Conservation (phyloP, 2,797 vertebrate genomes). For the Lithobates pipiens region DNA sequence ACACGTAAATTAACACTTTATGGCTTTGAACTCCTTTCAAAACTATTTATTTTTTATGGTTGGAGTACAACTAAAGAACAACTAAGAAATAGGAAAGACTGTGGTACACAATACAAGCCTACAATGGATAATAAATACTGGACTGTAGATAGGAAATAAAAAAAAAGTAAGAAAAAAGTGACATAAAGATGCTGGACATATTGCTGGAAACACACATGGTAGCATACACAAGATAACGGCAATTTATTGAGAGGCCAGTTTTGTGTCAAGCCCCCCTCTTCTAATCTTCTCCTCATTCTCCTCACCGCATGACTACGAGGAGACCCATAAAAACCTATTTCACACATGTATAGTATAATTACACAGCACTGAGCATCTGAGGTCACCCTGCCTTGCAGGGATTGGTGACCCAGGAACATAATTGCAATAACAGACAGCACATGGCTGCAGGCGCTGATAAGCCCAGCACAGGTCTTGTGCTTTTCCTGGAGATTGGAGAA, state of each 20-base stretch:
- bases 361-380: slow-evolving; percentile 9
- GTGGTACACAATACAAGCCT: not conserved
- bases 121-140: not conserved
- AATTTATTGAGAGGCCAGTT: not conserved
- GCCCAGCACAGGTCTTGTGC: not conserved
- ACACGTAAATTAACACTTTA: too few species aligned
- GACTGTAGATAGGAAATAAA: not conserved
- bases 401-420: not conserved
- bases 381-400: slow-evolving; percentile 1
- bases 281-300: not conserved
- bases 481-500: not conserved
- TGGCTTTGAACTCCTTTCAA: too few species aligned
- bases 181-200: not conserved
- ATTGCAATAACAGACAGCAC: not conserved
- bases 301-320: not conserved
- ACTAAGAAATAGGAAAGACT: too few species aligned
- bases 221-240: not conserved
- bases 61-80: too few species aligned
- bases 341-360: not conserved
- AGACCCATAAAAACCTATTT: slow-evolving; percentile 10
- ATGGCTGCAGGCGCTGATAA: slow-evolving; percentile 8
- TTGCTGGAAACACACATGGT: not conserved
- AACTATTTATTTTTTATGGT: too few species aligned
- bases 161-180: not conserved
- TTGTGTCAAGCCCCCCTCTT: not conserved